Evolutionary conservation across 2,888 invertebrate genomes (phyloP), one percentile per base, ranked within the genome.

Genomic region (Notocelia uddmanniana): DNA sequence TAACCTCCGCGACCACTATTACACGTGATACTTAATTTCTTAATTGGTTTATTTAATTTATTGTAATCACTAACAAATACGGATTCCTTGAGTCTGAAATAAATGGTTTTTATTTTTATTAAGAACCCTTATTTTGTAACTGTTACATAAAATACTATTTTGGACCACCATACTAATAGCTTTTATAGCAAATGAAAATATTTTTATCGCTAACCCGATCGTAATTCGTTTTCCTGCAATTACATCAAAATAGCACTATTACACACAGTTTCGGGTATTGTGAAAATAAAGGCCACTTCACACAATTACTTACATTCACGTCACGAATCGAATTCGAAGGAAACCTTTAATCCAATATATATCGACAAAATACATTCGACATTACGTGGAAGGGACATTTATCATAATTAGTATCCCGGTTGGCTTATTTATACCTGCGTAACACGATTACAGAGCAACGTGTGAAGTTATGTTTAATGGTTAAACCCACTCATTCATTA

Each of bases 261-360:
- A 19, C 58, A 10, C 19, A 50, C 50, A 64, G 57, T 69, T 57
- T 41, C 48, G 57, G 13, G 18, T 21, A 63, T 48, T 63, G 55
- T 34, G 34, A 37, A 50, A 63, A 45, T 69, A 62, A 9, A 50
- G 8, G 57, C 50, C 37, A 48, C 18, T 58, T 54, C 57, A 41
- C 55, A 58, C 63, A 58, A 41, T 41, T 66, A 26, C 41, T 41
- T 66, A 26, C 31, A 26, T 70, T 52, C 11, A 58, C 60, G 45
- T 18, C 52, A 31, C 31, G 52, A 66, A 70, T 54, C 34, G 48
- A 48, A 71, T 71, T 67, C 71, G 31, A 59, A 23, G 66, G 67
- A 71, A 66, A 31, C 59, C 59, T 70, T 54, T 59, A 45, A 67
- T 45, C 59, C 59, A 71, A 71, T 71, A 67, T 71, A 67, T 60